These are phyloP conservation scores for Onychomys leucogaster DNA, from an alignment of 2,797 vertebrate species.

Conservation along the genomic window DNA sequence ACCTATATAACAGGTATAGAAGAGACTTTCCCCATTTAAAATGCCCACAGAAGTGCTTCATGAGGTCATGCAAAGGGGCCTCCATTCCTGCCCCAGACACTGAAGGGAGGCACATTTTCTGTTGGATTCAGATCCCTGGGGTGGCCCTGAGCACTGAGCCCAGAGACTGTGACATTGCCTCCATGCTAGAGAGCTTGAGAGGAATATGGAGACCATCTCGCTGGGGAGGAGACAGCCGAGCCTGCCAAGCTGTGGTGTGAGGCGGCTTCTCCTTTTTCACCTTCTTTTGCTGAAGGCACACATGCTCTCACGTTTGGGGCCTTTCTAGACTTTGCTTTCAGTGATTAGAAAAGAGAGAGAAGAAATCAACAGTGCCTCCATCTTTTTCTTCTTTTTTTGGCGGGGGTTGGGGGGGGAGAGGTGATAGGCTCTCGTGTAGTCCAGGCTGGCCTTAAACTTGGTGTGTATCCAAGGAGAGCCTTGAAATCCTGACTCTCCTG, in stretches of 20 bases:
- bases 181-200: not conserved
- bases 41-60: not conserved
- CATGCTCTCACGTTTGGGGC: not conserved
- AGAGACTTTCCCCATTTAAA: slow-evolving; percentile 18
- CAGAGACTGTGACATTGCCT: not conserved
- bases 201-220: not conserved
- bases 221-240: not conserved
- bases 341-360: not conserved
- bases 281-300: not conserved
- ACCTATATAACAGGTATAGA: not conserved
- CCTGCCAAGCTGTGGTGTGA: not conserved
- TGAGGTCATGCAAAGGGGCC: not conserved
- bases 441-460: not conserved
- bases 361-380: not conserved
- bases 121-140: not conserved
- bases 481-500: not conserved
- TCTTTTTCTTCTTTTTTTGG: not conserved
- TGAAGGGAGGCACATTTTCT: not conserved
- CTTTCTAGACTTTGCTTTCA: slow-evolving; percentile 35
- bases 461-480: not conserved
- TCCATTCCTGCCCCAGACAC: not conserved
- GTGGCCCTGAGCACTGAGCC: not conserved
- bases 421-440: not conserved
- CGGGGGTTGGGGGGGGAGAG: not conserved
- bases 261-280: too few relatives aligned